Percentiles rank a stretch among this genome's conserved stretches.
Conservation (phyloP, 1,140 invertebrate species). For the Aphelinus certus region DNA sequence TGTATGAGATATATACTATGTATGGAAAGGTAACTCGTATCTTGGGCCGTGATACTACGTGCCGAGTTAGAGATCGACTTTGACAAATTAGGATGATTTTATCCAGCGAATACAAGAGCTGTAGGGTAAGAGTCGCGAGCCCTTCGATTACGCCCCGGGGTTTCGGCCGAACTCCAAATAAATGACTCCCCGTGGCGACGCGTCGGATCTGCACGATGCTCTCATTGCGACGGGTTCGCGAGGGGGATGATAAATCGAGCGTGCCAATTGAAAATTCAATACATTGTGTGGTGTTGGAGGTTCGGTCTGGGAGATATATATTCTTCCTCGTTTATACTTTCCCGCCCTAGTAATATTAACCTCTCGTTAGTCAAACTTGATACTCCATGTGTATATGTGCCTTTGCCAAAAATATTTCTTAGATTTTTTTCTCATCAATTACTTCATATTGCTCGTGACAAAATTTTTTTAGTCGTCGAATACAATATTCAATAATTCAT, state of each 20-base stretch:
- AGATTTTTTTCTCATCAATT: not conserved
- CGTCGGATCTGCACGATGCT: conserved; percentile 44
- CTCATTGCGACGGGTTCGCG: conserved; percentile 20
- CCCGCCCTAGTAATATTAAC: no score
- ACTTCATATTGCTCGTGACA: not conserved
- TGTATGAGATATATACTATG: no score
- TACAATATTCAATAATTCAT: no score
- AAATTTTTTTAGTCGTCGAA: no score
- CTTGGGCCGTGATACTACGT: no score
- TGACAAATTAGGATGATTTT: conserved; percentile 19
- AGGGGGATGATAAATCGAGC: conserved; percentile 52
- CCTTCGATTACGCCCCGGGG: not conserved
- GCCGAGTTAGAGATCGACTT: not conserved
- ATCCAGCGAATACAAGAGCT: no score
- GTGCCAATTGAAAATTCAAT: conserved; percentile 37
- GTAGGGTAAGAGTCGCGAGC: not conserved
- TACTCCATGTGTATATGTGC: no score
- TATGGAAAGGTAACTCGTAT: no score
- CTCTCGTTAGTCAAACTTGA: no score
- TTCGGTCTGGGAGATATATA: no score
- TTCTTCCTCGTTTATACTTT: no score
- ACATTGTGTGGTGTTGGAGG: no score
- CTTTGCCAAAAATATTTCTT: not conserved
- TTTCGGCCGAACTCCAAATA: conserved; percentile 51
- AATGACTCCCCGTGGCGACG: conserved; percentile 47